These are phyloP conservation scores for Luehdorfia chinensis DNA, from an alignment of 1,140 invertebrate genomes.

Conservation along the genomic window DNA sequence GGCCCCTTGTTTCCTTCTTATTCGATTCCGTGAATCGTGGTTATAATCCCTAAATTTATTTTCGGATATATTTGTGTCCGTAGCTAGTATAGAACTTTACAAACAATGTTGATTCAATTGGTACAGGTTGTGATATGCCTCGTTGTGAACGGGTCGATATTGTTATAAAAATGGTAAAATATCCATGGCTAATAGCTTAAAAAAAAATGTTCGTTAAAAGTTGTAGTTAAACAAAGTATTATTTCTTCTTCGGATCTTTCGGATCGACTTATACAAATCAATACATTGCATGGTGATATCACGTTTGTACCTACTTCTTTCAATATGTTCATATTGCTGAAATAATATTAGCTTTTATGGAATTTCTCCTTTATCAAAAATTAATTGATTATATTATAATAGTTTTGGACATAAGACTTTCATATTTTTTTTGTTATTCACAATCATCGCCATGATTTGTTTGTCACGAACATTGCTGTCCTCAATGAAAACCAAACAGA, in stretches of 20 bases:
- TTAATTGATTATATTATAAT: conserved; percentile 39
- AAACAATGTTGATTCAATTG: conserved; percentile 77
- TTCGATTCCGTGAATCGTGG: conserved; percentile 75
- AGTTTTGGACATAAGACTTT: conserved; percentile 22
- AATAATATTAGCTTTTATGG: conserved; percentile 58
- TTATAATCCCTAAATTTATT: conserved; percentile 73
- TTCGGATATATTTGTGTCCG: conserved; percentile 73
- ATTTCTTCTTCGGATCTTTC: conserved; percentile 71
- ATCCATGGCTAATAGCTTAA: conserved; percentile 75
- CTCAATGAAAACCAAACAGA: conserved; percentile 4
- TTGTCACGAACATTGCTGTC: conserved; percentile 12
- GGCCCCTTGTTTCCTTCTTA: conserved; percentile 66
- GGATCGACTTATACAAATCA: conserved; percentile 70
- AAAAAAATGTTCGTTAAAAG: conserved; percentile 73
- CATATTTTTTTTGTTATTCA: conserved; percentile 1
- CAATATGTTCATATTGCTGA: conserved; percentile 57
- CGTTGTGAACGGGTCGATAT: conserved; percentile 75
- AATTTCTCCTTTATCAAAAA: conserved; percentile 41
- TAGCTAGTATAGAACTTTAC: conserved; percentile 76
- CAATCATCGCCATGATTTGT: conserved; percentile 3
- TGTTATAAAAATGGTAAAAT: conserved; percentile 75
- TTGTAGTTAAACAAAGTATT: conserved; percentile 73
- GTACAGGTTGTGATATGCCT: conserved; percentile 76
- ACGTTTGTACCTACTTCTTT: conserved; percentile 61
- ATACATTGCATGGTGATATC: conserved; percentile 62